Percentiles rank a stretch among this genome's conserved stretches.
Conservation (phyloP, 2,888 invertebrate species). For the Vesta saturnalis region DNA sequence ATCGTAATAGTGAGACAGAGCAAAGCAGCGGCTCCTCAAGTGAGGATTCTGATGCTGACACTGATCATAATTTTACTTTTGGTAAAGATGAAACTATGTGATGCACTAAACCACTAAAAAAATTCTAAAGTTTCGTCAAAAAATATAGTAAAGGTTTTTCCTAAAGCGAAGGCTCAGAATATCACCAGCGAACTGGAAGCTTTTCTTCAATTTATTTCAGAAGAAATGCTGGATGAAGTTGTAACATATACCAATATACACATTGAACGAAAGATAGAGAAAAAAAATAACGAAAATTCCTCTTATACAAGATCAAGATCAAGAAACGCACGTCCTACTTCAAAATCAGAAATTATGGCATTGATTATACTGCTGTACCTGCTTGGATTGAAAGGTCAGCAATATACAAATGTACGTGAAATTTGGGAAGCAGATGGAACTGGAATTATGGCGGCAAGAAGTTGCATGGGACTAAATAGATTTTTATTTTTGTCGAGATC, state of each 20-base stretch:
- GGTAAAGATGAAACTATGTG: conserved; percentile 9
- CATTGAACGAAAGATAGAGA: background rate
- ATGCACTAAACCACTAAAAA: background rate
- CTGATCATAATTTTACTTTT: background rate
- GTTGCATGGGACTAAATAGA: background rate
- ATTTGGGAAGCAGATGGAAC: background rate
- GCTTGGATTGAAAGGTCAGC: background rate
- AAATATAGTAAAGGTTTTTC: background rate
- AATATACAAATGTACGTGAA: background rate
- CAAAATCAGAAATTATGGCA: background rate
- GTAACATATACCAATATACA: background rate
- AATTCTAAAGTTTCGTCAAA: background rate
- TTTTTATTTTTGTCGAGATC: conserved; percentile 9
- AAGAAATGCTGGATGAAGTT: background rate
- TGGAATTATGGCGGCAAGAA: background rate
- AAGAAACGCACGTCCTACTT: no score
- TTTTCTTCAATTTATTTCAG: background rate
- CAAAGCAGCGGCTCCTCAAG: background rate
- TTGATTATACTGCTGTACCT: background rate
- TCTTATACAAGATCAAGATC: background rate
- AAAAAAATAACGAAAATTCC: background rate
- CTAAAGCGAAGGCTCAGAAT: background rate
- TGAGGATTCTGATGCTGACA: background rate
- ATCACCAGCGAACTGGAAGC: background rate
- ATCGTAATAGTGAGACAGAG: conserved; percentile 8